Conservation (phyloP, 2,113 vertebrate genomes). For the Lepus americanus region DNA sequence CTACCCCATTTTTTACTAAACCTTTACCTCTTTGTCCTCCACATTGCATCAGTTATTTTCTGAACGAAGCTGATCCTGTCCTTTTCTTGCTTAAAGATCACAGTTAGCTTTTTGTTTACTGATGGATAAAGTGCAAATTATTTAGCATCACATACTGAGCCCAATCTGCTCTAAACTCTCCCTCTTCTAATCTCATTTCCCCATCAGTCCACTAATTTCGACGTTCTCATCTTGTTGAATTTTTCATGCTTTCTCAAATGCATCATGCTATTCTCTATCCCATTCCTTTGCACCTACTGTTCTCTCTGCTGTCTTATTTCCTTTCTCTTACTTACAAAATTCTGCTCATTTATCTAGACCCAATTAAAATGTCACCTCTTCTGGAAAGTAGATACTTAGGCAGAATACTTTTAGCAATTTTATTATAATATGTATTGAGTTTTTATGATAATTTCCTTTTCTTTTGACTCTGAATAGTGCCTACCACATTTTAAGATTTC, state of each 20-base stretch:
- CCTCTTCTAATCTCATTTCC: not conserved
- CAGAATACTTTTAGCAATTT: not conserved
- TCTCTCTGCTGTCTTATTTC: not conserved
- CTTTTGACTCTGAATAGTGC: not conserved
- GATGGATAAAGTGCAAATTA: not conserved
- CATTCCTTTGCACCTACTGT: rapidly evolving
- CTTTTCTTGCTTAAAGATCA: not conserved
- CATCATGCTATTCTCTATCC: not conserved
- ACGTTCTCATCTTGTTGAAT: not conserved
- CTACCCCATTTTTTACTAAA: not conserved
- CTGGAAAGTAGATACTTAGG: not conserved
- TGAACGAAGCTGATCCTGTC: not conserved
- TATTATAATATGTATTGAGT: not conserved
- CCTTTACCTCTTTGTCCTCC: not conserved
- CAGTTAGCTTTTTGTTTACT: not conserved
- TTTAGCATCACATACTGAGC: not conserved
- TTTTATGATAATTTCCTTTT: not conserved
- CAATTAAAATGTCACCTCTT: not conserved
- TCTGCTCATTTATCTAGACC: not conserved
- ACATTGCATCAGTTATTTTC: not conserved
- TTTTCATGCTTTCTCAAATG: not conserved
- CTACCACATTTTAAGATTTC: not conserved
- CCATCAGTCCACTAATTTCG: too few relatives aligned
- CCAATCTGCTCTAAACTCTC: too few relatives aligned
- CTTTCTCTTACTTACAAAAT: not conserved